Percentiles rank a stretch among this genome's conserved stretches.
Conservation (phyloP, 2,797 vertebrate genomes). For the Denticeps clupeoides region DNA sequence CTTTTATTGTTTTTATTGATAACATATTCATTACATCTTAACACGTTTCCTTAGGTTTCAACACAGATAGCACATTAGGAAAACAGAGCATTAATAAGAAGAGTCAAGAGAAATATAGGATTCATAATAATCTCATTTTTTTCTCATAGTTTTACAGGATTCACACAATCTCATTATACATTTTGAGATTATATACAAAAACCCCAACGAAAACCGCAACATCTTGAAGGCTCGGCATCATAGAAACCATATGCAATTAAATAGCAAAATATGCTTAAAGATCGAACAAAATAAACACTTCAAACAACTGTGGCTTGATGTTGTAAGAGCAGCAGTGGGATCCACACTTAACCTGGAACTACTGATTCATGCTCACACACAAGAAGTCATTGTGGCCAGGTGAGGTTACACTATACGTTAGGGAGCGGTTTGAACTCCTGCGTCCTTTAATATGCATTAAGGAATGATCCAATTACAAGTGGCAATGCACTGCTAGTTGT, state of each 20-base stretch:
- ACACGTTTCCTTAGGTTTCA: slow-evolving; percentile 46
- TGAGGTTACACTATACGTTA: slow-evolving; percentile 6
- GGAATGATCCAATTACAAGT: too few relatives aligned
- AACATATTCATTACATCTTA: slow-evolving; percentile 55
- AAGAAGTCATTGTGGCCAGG: slow-evolving; percentile 3
- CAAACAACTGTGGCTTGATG: slow-evolving; percentile 25
- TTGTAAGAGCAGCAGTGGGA: slow-evolving; percentile 30
- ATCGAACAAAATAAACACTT: slow-evolving; percentile 25
- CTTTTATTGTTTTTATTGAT: slow-evolving; percentile 51
- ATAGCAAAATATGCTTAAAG: slow-evolving; percentile 2
- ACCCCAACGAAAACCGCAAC: slow-evolving; percentile 19
- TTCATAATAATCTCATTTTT: slow-evolving; percentile 16
- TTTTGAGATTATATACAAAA: slow-evolving; percentile 28
- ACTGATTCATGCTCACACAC: background rate
- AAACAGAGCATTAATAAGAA: slow-evolving; percentile 33
- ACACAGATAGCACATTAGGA: slow-evolving; percentile 41
- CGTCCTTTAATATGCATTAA: too few relatives aligned
- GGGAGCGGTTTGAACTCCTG: slow-evolving; percentile 1
- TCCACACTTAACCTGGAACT: too few relatives aligned
- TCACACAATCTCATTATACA: slow-evolving; percentile 28
- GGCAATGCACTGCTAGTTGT: too few relatives aligned
- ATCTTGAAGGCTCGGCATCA: slow-evolving; percentile 19
- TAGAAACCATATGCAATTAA: slow-evolving; percentile 16
- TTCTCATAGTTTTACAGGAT: slow-evolving; percentile 20
- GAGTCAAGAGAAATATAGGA: slow-evolving; percentile 28